These are phyloP conservation scores for Rallus crepitans DNA, from an alignment of 2,797 vertebrate species.

Conservation along the genomic window DNA sequence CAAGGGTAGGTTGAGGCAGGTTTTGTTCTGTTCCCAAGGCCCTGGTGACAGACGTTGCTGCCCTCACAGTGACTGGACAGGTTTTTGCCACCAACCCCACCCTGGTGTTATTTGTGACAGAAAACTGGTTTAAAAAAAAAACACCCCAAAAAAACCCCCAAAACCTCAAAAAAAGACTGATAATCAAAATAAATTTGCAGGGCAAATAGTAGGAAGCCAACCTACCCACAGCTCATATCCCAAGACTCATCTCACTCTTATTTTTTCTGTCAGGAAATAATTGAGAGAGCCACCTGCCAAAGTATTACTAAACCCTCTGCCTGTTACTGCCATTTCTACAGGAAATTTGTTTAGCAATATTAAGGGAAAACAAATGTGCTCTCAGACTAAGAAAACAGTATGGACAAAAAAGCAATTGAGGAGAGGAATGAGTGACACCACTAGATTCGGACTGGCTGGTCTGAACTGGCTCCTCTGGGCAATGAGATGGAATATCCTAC, in stretches of 20 bases:
- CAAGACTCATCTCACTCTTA: not conserved
- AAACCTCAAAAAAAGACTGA: not conserved
- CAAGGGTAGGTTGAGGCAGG: not conserved
- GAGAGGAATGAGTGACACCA: not conserved
- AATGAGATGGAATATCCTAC: not conserved
- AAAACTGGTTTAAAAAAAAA: not conserved
- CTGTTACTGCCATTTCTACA: not conserved
- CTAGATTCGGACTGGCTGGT: not conserved
- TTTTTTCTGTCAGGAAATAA: not conserved
- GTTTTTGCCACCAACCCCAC: not conserved
- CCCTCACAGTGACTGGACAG: not conserved
- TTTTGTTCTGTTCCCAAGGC: not conserved
- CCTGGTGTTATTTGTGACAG: not conserved
- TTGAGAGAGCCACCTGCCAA: not conserved
- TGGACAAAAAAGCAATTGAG: not conserved
- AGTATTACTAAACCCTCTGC: not conserved
- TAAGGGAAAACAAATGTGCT: slow-evolving; percentile 11
- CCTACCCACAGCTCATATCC: not conserved
- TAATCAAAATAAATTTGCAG: not conserved
- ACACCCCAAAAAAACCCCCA: too few relatives aligned
- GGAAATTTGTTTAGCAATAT: not conserved
- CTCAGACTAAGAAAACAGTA: not conserved
- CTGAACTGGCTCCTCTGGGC: slow-evolving; percentile 7
- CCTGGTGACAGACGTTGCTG: not conserved
- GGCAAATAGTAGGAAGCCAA: not conserved